Conservation (phyloP, 2,113 vertebrate species). For the Micromys minutus region DNA sequence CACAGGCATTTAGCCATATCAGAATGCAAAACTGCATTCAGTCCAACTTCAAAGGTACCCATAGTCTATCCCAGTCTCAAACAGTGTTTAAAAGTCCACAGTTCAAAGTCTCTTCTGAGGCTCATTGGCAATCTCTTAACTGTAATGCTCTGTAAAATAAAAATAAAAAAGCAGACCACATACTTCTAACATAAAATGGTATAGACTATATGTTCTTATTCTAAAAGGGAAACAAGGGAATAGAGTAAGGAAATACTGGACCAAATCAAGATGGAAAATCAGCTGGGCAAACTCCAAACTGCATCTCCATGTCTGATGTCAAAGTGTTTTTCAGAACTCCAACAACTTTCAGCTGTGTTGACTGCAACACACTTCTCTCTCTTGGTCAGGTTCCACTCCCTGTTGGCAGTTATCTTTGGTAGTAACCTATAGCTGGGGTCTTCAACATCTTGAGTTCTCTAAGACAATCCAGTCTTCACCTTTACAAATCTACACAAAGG, state of each 20-base stretch:
- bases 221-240: not conserved
- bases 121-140: not conserved
- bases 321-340: not conserved
- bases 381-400: not conserved
- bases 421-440: not conserved
- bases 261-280: not conserved
- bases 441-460: not conserved
- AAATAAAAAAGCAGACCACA: not conserved
- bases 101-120: not conserved
- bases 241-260: not conserved
- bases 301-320: not conserved
- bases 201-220: not conserved
- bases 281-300: not conserved
- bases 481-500: not conserved
- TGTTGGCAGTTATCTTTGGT: not conserved
- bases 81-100: not conserved
- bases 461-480: not conserved
- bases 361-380: not conserved
- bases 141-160: not conserved
- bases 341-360: not conserved
- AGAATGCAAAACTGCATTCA: not conserved
- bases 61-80: not conserved
- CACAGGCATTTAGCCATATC: not conserved
- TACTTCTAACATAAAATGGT: not conserved
- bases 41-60: not conserved